These are phyloP conservation scores for Epinotia nisella DNA, from an alignment of 2,888 invertebrate genomes.

Conservation along the genomic window DNA sequence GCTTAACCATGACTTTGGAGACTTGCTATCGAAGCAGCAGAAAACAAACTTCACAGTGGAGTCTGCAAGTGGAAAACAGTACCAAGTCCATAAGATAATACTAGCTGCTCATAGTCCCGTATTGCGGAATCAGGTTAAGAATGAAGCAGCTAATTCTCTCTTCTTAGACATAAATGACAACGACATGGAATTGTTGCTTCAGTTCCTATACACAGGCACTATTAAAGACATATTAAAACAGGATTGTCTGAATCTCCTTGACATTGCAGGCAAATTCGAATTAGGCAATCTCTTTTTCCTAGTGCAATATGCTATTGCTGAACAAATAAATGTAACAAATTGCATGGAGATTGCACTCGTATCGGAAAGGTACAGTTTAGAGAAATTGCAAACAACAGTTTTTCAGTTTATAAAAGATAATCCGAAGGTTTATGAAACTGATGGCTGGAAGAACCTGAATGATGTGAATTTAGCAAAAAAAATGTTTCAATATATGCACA, in stretches of 20 bases:
- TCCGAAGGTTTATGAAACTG: conserved; percentile 63
- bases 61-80: conserved; percentile 60
- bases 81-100: conserved; percentile 67
- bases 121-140: conserved; percentile 60
- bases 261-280: conserved; percentile 64
- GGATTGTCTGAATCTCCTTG: conserved; percentile 62
- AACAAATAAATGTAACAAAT: conserved; percentile 65
- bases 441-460: conserved; percentile 66
- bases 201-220: conserved; percentile 71
- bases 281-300: conserved; percentile 60
- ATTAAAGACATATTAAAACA: conserved; percentile 62
- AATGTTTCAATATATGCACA: conserved; percentile 56
- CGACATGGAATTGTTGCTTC: conserved; percentile 66
- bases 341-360: conserved; percentile 67
- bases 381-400: conserved; percentile 58
- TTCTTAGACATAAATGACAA: conserved; percentile 62
- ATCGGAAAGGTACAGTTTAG: conserved; percentile 66
- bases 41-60: conserved; percentile 65
- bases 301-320: conserved; percentile 58
- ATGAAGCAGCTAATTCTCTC: conserved; percentile 50
- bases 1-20: conserved; percentile 61
- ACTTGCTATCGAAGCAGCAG: conserved; percentile 57
- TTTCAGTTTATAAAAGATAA: conserved; percentile 67
- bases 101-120: conserved; percentile 68
- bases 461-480: conserved; percentile 70